Evolutionary conservation across 2,113 vertebrate genomes (phyloP).

Genomic region (Sander vitreus): DNA sequence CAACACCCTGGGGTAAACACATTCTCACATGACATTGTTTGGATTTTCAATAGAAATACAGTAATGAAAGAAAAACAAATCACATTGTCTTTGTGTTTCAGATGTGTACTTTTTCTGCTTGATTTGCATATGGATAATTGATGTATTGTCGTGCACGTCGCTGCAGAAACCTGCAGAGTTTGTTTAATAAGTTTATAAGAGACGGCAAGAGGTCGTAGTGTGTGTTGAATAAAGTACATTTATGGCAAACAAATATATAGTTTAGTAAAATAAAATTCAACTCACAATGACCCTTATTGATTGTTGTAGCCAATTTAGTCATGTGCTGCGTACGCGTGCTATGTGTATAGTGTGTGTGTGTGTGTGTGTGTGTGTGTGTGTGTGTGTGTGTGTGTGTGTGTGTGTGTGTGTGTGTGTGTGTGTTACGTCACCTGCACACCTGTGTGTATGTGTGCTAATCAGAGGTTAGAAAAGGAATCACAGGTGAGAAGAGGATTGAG

Average conservation of each 20-base stretch:
- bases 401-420: too few relatives aligned
- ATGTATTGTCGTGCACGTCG: background rate
- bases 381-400: too few relatives aligned
- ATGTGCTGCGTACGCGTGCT: too few relatives aligned
- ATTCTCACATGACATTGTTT: conserved; percentile 11
- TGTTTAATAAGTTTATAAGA: too few relatives aligned
- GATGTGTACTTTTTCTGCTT: background rate
- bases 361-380: too few relatives aligned
- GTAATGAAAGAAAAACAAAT: background rate
- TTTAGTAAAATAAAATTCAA: background rate
- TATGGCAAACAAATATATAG: background rate
- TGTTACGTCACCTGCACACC: too few relatives aligned
- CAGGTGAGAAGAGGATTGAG: too few relatives aligned
- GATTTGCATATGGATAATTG: conserved; percentile 11
- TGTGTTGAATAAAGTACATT: background rate
- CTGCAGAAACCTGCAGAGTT: background rate
- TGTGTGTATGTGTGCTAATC: too few relatives aligned
- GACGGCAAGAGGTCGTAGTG: background rate
- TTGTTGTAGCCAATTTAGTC: too few relatives aligned
- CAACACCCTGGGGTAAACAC: conserved; percentile 35
- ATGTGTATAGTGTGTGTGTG: too few relatives aligned
- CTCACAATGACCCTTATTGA: background rate
- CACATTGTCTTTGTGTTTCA: background rate
- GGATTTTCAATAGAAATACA: conserved; percentile 2
- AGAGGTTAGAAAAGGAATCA: too few relatives aligned